A percentile compares a stretch with the other conserved stretches of the same genome.
Conservation (phyloP, 2,797 vertebrate genomes). For the Paguma larvata region DNA sequence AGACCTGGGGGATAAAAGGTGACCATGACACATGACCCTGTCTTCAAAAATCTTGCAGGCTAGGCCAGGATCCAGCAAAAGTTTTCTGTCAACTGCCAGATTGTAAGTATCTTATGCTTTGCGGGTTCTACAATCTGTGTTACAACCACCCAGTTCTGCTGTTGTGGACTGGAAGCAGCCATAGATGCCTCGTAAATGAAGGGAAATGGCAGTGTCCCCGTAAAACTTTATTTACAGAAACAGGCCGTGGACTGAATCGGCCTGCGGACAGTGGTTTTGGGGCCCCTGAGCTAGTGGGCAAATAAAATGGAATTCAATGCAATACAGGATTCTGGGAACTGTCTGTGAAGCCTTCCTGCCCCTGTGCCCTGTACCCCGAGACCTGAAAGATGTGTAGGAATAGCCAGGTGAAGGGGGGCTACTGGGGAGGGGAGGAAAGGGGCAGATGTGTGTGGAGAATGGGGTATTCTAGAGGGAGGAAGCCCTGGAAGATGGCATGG, state of each 20-base stretch:
- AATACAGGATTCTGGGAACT: neutral
- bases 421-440: neutral
- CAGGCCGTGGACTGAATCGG: neutral
- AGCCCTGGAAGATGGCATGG: no score
- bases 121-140: neutral
- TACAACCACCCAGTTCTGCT: neutral
- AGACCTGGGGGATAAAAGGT: neutral
- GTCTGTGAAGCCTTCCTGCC: neutral
- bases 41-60: neutral
- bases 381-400: neutral
- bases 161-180: neutral
- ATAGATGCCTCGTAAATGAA: fast-evolving
- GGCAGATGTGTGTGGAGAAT: neutral
- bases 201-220: fast-evolving
- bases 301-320: neutral
- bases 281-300: neutral
- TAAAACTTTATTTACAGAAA: neutral
- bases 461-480: neutral
- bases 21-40: neutral
- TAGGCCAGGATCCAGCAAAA: neutral
- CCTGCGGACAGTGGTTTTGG: neutral
- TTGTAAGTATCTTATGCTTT: neutral
- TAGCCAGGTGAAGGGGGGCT: neutral
- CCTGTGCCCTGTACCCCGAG: neutral
- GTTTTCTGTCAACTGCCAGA: neutral